Base-by-base conservation (phyloP, 2,888 invertebrate genomes). In the Calliphora vomitoria region DNA sequence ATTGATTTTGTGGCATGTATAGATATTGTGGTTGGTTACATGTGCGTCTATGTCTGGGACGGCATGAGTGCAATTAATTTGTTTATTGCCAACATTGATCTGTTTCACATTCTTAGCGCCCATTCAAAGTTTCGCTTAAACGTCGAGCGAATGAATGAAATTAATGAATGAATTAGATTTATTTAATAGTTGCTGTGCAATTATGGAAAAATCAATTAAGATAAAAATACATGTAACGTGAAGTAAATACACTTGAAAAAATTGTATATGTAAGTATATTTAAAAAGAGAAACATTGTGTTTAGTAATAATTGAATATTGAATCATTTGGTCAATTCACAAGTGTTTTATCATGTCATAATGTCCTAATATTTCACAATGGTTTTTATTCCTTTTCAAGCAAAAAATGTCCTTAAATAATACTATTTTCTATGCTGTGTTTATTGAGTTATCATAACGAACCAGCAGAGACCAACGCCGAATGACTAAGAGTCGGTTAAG, bases 31-130 rank as follows among this genome's bases (percentile, higher is more conserved):
- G 11, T 50, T 38, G 41, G 4, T 41, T 50, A 68, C 69, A 76
- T 44, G 76, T 44, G 41, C 82, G 50, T 76, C 53, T 83, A 4
- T 6, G 76, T 62, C 83, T 71, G 69, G 62, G 6, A 38, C 41
- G 41, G 11, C 69, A 72, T 83, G 71, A 83, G 35, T 58, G 64
- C 79, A 84, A 44, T 66, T 79, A 79, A 79, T 74, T 84, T 79
- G 66, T 66, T 84, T 66, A 66, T 60, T 66, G 72, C 58, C 64
- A 79, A 79, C 60, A 74, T 68, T 74, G 74, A 79, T 58, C 53
- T 60, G 58, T 68, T 79, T 79, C 31, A 18, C 74, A 74, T 74
- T 60, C 44, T 84, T 79, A 78, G 72, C 78, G 72, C 71, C 78
- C 72, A 68, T 82, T 69, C n/a, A n/a, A 50, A 50, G 20, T 69